Evolutionary conservation across 2,797 vertebrate genomes (phyloP).

Genomic region (Urosaurus nigricauda): DNA sequence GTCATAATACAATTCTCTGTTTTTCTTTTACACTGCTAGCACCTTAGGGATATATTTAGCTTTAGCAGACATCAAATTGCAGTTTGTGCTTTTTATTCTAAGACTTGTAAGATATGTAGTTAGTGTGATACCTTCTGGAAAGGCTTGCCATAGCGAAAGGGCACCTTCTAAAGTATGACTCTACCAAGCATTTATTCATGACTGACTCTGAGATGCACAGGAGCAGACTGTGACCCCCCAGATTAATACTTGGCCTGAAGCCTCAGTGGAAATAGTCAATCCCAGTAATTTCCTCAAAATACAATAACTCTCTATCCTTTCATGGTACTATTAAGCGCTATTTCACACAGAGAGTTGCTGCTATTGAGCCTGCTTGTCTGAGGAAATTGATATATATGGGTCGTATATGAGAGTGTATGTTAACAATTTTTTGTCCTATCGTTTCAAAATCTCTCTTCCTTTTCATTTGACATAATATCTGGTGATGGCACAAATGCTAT

Average conservation of each 20-base stretch:
- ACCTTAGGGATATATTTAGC: not conserved
- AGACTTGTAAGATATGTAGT: not conserved
- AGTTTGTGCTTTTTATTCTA: slow-evolving; percentile 26
- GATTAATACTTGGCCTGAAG: slow-evolving; percentile 45
- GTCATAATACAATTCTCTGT: not conserved
- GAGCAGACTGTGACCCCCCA: slow-evolving; percentile 15
- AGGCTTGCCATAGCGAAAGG: slow-evolving; percentile 1
- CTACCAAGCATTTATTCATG: slow-evolving; percentile 21
- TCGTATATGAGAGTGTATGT: slow-evolving; percentile 18
- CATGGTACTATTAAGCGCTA: slow-evolving; percentile 44
- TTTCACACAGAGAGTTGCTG: slow-evolving; percentile 45
- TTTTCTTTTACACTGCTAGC: not conserved
- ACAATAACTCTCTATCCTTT: slow-evolving; percentile 53
- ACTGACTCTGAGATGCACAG: not conserved
- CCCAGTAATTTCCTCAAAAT: slow-evolving; percentile 54
- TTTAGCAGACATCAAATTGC: slow-evolving; percentile 2
- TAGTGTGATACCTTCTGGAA: slow-evolving; percentile 16
- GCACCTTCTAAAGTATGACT: slow-evolving; percentile 3
- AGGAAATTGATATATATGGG: slow-evolving; percentile 49
- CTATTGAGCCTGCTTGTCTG: slow-evolving; percentile 64
- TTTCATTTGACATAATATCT: slow-evolving; percentile 65
- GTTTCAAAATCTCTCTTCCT: slow-evolving; percentile 63
- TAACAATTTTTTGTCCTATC: slow-evolving; percentile 54
- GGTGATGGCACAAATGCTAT: slow-evolving; percentile 52
- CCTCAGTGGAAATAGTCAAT: slow-evolving; percentile 60